A percentile compares a stretch with the other conserved stretches of the same genome.
These are phyloP conservation scores for Mechanitis mazaeus DNA, from an alignment of 2,888 invertebrate species.

Conservation along the genomic window DNA sequence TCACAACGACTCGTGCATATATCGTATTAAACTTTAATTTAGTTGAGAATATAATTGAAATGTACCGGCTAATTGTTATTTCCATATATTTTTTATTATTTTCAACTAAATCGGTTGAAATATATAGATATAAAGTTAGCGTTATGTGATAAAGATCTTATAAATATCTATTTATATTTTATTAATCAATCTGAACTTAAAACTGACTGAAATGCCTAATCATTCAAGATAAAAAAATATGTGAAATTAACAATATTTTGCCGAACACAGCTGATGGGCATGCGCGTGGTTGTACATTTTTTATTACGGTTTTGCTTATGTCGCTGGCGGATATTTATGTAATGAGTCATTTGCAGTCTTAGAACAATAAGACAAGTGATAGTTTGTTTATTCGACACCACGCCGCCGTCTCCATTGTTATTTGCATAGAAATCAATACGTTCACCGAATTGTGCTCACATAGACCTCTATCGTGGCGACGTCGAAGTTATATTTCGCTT, in stretches of 20 bases:
- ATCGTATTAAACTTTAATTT: not conserved
- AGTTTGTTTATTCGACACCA: conserved; percentile 25
- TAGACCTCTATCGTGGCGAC: not conserved
- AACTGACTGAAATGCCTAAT: not conserved
- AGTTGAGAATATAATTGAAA: not conserved
- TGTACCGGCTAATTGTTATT: not conserved
- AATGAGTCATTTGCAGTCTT: conserved; percentile 24
- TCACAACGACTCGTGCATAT: conserved; percentile 5
- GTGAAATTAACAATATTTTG: not conserved
- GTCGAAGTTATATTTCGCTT: not conserved
- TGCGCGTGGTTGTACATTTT: conserved; percentile 5
- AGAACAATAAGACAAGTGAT: conserved; percentile 25
- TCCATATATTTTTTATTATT: no score
- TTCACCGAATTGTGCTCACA: conserved; percentile 7
- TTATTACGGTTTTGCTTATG: conserved; percentile 3
- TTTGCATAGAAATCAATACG: conserved; percentile 35
- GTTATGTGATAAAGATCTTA: not conserved
- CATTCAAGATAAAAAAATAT: conserved; percentile 4
- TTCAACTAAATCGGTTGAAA: no score
- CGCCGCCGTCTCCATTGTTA: conserved; percentile 31
- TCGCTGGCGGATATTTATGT: conserved; percentile 13
- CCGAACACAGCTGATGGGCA: conserved; percentile 12
- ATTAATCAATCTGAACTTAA: not conserved
- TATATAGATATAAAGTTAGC: not conserved
- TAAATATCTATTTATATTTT: not conserved